Base-by-base conservation (phyloP, 2,113 vertebrate genomes). In the Hypomesus transpacificus region DNA sequence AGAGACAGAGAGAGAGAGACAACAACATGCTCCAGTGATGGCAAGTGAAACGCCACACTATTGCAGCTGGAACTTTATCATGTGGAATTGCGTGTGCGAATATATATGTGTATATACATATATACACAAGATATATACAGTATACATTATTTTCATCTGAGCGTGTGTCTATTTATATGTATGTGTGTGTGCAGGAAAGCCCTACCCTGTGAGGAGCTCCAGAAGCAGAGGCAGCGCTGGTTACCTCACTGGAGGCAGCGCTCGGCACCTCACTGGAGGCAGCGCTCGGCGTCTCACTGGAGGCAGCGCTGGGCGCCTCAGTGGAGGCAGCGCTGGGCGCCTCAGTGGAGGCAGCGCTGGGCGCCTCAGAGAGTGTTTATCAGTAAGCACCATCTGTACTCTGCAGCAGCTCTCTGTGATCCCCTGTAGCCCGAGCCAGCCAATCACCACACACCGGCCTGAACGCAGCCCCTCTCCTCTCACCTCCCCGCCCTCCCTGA, bases 1-100 rank as follows among this genome's bases (percentile, higher is more conserved):
- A 71, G 66, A 82, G 78, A 72, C 63, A 81, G 84, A 84, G 88
- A 86, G 87, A 85, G 85, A 87, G 88, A n/a, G 83, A 89, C 87
- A 89, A 90, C 87, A 87, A 88, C 89, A 90, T 89, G 88, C 89
- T 89, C 80, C 85, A 87, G 81, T 83, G 86, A 88, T 89, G 84
- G 84, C 81, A 86, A 88, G 85, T 80, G 84, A 89, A 82, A 90
- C 87, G 2, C 39, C 7, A 84, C 87, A 87, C 86, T 76, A 74
- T 76, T 86, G 82, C 82, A 77, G 69, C 81, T 86, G 85, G 80
- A 80, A 67, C 22, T 52, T 14, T 14, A 0, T 9, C 1, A 18
- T 21, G 51, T 64, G 58, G 24, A 24, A 24, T 24, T 70, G 39
- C 52, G 58, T 70, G 66, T 76, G 71, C 78, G 26, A 46, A 28